Percentiles rank a stretch among this genome's conserved stretches.
Conservation (phyloP, 2,888 invertebrate species). For the Lycaena phlaeas region DNA sequence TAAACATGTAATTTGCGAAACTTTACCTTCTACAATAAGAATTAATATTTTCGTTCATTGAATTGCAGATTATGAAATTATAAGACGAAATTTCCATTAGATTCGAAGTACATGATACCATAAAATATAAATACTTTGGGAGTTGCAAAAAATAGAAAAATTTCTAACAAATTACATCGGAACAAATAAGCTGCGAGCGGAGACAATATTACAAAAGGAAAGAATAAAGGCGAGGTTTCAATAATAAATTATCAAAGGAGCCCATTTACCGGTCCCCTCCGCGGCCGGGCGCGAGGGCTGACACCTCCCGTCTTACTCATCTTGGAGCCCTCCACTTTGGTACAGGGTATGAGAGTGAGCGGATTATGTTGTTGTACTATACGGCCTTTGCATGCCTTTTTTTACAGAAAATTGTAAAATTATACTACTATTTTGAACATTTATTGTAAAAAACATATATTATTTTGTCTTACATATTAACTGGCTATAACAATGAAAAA, state of each 20-base stretch:
- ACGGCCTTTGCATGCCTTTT: no score
- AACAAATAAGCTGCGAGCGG: conserved; percentile 45
- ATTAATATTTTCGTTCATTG: neutral
- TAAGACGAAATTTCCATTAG: conserved; percentile 20
- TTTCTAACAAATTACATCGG: conserved; percentile 44
- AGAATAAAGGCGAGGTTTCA: conserved; percentile 54
- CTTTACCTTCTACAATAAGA: no score
- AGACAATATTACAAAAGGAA: conserved; percentile 58
- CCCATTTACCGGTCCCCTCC: conserved; percentile 25
- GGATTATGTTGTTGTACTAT: no score
- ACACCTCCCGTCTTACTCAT: conserved; percentile 57
- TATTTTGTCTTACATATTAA: no score
- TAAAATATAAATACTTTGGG: conserved; percentile 14
- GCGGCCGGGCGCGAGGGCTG: conserved; percentile 37
- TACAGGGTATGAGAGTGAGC: conserved; percentile 19
- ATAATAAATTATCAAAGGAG: conserved; percentile 62
- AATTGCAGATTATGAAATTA: conserved; percentile 5
- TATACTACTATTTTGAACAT: no score
- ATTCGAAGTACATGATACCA: conserved; percentile 16
- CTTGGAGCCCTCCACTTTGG: conserved; percentile 38
- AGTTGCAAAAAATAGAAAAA: conserved; percentile 23
- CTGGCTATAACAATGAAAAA: no score
- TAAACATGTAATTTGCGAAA: no score
- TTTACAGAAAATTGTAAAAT: no score
- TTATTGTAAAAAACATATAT: no score